Evolutionary conservation across 1,140 invertebrate species (phyloP).

Genomic region (Sarcophaga bullata): DNA sequence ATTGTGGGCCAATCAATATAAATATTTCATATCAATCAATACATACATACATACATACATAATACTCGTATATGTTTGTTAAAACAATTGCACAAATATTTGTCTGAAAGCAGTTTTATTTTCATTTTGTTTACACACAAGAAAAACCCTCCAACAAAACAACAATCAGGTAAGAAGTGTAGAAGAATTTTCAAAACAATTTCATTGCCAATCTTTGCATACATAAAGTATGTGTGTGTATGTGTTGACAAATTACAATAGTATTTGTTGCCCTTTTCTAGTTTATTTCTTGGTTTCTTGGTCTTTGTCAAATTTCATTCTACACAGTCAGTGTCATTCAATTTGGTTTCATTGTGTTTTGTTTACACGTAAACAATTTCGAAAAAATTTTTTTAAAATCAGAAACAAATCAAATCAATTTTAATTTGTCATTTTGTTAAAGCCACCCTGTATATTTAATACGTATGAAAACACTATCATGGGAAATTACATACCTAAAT

Average conservation of each 20-base stretch:
- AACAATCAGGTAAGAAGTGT: not conserved
- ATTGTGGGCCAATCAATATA: too few species aligned
- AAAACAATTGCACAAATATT: too few species aligned
- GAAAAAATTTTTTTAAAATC: too few species aligned
- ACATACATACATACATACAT: too few species aligned
- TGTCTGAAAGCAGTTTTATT: not conserved
- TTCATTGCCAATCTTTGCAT: slow-evolving; percentile 9
- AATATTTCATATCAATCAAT: too few species aligned
- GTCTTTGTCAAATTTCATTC: not conserved
- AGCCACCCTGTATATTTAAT: not conserved
- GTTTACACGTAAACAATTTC: too few species aligned
- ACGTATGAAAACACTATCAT: too few species aligned
- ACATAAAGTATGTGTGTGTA: not conserved
- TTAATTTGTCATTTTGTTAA: not conserved
- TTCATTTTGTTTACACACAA: not conserved
- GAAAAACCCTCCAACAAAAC: too few species aligned
- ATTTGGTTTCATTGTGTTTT: not conserved
- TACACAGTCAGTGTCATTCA: not conserved
- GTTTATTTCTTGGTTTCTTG: slow-evolving; percentile 14
- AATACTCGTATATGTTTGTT: too few species aligned
- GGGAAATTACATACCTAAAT: too few species aligned
- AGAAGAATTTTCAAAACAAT: not conserved
- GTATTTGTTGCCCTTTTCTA: slow-evolving; percentile 21
- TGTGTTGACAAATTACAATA: too few species aligned
- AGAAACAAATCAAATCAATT: too few species aligned